phyloP scores from a whole-genome alignment of 2,113 vertebrate species.

The Cephalopholis sonnerati region DNA sequence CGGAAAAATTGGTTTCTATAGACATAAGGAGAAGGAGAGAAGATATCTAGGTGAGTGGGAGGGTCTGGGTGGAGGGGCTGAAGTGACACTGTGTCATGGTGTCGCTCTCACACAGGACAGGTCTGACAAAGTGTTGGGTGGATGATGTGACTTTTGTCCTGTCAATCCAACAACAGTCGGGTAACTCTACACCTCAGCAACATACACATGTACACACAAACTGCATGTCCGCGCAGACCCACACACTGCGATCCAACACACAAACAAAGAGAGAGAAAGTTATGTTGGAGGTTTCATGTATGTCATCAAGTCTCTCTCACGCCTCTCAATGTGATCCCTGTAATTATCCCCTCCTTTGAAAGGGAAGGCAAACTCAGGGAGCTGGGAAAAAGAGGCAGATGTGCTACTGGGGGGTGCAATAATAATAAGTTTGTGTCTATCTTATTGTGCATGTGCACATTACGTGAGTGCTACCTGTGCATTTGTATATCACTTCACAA shows the following conservation, averaged over 20 bases:
- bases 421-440: constrained; percentile 23
- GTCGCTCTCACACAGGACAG: constrained; percentile 37
- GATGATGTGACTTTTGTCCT: constrained; percentile 65
- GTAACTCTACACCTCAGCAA: constrained; percentile 58
- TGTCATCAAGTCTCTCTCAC: constrained; percentile 68
- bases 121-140: constrained; percentile 59
- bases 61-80: constrained; percentile 18
- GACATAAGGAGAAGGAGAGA: not conserved
- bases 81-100: constrained; percentile 8
- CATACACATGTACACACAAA: constrained; percentile 14
- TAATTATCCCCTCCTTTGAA: constrained; percentile 70
- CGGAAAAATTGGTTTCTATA: not conserved
- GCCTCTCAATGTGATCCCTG: constrained; percentile 68
- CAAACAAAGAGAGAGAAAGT: constrained; percentile 56
- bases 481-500: not conserved
- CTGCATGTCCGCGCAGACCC: not conserved
- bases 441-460: constrained; percentile 16
- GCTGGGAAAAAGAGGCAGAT: constrained; percentile 21
- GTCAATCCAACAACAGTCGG: constrained; percentile 49
- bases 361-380: constrained; percentile 32
- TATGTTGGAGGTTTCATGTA: constrained; percentile 39
- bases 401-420: constrained; percentile 1
- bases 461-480: not conserved
- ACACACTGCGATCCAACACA: constrained; percentile 16
- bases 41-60: constrained; percentile 6